Conservation (phyloP, 2,113 vertebrate species). For the Myrmecophaga tridactyla region DNA sequence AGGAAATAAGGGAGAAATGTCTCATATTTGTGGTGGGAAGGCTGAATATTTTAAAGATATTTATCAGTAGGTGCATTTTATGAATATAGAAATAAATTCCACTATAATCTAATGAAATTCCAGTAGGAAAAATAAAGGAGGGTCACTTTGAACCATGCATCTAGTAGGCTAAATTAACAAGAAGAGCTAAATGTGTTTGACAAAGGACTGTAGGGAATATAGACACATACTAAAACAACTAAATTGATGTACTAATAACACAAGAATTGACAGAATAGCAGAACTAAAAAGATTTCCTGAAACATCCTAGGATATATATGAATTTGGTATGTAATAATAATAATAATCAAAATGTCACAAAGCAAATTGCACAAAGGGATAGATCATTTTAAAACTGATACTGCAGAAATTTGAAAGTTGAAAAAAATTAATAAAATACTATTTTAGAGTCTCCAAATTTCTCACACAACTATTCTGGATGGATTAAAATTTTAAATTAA, state of each 20-base stretch:
- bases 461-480: not conserved
- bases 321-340: not conserved
- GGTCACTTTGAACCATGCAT: not conserved
- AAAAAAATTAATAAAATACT: not conserved
- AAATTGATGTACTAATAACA: not conserved
- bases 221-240: not conserved
- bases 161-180: not conserved
- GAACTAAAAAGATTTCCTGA: not conserved
- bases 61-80: not conserved
- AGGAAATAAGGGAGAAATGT: not conserved
- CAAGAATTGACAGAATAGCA: not conserved
- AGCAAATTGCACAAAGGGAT: not conserved
- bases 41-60: not conserved
- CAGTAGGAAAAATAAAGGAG: not conserved
- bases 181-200: not conserved
- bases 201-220: not conserved
- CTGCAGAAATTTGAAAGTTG: not conserved
- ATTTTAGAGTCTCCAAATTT: not conserved
- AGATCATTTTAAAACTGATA: not conserved
- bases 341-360: not conserved
- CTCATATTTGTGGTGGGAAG: not conserved
- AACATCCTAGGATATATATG: not conserved
- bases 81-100: not conserved
- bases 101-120: not conserved
- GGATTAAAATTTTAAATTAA: constrained; percentile 21